Percentiles rank a stretch among this genome's conserved stretches.
phyloP scores from a whole-genome alignment of 2,113 vertebrate genomes.

The Hymenochirus boettgeri region DNA sequence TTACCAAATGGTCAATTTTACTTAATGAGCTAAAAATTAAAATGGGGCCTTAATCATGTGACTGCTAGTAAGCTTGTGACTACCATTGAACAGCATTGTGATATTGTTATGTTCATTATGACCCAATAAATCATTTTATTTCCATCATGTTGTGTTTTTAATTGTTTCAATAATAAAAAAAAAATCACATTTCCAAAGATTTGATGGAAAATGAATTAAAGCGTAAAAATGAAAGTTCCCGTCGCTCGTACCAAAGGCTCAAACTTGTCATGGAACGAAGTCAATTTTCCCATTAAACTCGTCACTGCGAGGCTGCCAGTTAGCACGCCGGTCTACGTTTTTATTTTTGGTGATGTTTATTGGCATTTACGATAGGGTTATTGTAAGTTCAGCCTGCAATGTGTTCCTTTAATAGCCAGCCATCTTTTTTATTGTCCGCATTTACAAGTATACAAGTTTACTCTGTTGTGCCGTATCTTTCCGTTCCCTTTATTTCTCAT shows the following conservation, averaged over 20 bases:
- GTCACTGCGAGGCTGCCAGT: not conserved
- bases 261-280: not conserved
- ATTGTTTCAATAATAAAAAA: too few relatives aligned
- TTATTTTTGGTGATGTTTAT: not conserved
- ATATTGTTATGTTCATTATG: too few relatives aligned
- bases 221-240: too few relatives aligned
- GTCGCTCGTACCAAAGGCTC: not conserved
- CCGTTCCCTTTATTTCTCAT: constrained; percentile 8
- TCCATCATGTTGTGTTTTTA: too few relatives aligned
- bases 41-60: too few relatives aligned
- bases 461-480: constrained; percentile 26
- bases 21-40: too few relatives aligned
- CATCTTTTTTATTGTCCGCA: constrained; percentile 34
- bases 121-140: too few relatives aligned
- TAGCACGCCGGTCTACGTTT: not conserved
- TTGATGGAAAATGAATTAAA: too few relatives aligned
- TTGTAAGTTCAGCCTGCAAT: constrained; percentile 31
- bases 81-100: too few relatives aligned
- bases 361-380: constrained; percentile 22
- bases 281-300: not conserved
- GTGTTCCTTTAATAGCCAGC: constrained; percentile 31
- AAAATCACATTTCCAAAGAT: too few relatives aligned
- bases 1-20: too few relatives aligned
- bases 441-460: constrained; percentile 22
- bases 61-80: too few relatives aligned